Evolutionary conservation across 2,113 vertebrate species (phyloP).

Genomic region (Benitochromis conjunctus): DNA sequence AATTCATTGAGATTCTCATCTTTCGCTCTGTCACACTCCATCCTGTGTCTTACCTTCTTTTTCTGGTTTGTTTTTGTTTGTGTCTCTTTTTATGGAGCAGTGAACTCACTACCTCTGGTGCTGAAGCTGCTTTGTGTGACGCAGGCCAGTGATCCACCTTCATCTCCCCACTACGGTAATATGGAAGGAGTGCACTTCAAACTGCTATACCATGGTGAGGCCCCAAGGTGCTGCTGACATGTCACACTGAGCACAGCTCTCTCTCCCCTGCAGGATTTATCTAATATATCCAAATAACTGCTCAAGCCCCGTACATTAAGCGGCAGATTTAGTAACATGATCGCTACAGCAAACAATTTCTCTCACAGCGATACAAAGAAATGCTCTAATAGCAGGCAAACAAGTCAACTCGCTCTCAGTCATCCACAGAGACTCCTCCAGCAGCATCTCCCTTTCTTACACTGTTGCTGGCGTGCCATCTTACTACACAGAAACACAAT

Average conservation of each 20-base stretch:
- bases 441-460: not conserved
- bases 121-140: conserved; percentile 83
- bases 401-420: not conserved
- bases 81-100: conserved; percentile 8
- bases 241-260: not conserved
- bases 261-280: not conserved
- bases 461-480: not conserved
- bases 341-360: not conserved
- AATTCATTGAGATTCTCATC: not conserved
- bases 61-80: not conserved
- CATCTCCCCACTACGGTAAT: conserved; percentile 60
- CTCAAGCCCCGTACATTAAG: not conserved
- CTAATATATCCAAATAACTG: not conserved
- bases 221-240: not conserved
- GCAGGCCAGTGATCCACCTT: conserved; percentile 68
- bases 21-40: not conserved
- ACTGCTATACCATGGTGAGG: conserved; percentile 86
- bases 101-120: conserved; percentile 75
- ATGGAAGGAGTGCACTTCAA: conserved; percentile 85
- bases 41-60: not conserved
- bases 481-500: not conserved
- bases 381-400: not conserved
- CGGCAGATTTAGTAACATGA: not conserved
- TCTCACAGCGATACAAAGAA: not conserved
- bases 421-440: not conserved